Evolutionary conservation across 1,140 invertebrate species (phyloP).

Genomic region (Drosophila ogumai): DNA sequence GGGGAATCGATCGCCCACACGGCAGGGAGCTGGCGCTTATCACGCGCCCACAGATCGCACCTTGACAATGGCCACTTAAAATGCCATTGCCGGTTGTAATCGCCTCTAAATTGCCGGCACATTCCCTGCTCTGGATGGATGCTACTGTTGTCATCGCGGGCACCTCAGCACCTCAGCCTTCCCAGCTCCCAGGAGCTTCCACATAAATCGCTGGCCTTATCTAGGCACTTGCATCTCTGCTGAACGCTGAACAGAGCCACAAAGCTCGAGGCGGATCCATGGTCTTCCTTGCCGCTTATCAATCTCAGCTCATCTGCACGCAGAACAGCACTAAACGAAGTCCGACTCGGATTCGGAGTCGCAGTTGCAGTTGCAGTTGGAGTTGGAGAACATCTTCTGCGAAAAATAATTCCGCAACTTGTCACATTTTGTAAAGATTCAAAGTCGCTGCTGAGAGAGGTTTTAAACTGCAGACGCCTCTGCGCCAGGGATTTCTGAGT

Average conservation of each 20-base stretch:
- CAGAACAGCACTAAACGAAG: constrained; percentile 38
- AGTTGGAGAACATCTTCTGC: constrained; percentile 70
- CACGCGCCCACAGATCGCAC: constrained; percentile 60
- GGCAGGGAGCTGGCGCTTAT: constrained; percentile 62
- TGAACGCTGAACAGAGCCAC: constrained; percentile 29
- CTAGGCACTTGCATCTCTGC: constrained; percentile 68
- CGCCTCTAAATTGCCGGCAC: constrained; percentile 76
- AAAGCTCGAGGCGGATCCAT: constrained; percentile 42
- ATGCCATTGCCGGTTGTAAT: constrained; percentile 80
- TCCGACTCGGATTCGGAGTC: constrained; percentile 1
- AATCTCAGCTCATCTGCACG: constrained; percentile 79
- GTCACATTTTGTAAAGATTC: constrained; percentile 77
- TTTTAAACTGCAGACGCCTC: constrained; percentile 60
- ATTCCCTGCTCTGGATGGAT: constrained; percentile 26
- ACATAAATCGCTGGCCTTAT: constrained; percentile 77
- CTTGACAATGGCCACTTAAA: constrained; percentile 82
- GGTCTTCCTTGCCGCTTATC: constrained; percentile 62
- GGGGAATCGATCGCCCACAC: constrained; percentile 62
- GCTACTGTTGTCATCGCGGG: constrained; percentile 66
- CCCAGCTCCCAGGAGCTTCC: constrained; percentile 43
- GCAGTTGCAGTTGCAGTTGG: neutral
- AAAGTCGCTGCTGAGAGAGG: constrained; percentile 30
- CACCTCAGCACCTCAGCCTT: neutral
- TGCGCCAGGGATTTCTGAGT: constrained; percentile 61
- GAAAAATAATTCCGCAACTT: constrained; percentile 83